Percentiles rank a stretch among this genome's conserved stretches.
Evolutionary conservation across 2,797 vertebrate genomes (phyloP).

Genomic region (Apogon hyalosoma): DNA sequence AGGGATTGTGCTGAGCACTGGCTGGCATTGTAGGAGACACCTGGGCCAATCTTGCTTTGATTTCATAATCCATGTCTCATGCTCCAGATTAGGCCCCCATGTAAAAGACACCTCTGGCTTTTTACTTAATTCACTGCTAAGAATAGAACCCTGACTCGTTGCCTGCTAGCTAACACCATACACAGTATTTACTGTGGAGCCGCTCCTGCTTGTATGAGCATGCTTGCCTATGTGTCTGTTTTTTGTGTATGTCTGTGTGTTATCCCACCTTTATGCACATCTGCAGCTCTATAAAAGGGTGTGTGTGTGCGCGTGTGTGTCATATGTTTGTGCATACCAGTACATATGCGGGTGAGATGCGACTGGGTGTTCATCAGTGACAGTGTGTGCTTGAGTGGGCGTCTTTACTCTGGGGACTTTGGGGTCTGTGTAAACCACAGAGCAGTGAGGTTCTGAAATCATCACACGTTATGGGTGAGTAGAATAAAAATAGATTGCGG

Average conservation of each 20-base stretch:
- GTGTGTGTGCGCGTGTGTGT: constrained; percentile 33
- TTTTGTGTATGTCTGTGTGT: constrained; percentile 14
- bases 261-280: constrained; percentile 40
- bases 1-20: constrained; percentile 67
- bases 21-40: constrained; percentile 77
- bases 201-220: constrained; percentile 70
- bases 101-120: constrained; percentile 84
- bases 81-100: constrained; percentile 80
- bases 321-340: constrained; percentile 35
- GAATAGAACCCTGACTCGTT: constrained; percentile 76
- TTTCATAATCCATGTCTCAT: constrained; percentile 84
- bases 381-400: constrained; percentile 54
- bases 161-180: constrained; percentile 67
- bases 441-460: constrained; percentile 73
- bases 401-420: constrained; percentile 58
- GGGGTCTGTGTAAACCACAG: constrained; percentile 69
- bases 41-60: constrained; percentile 82
- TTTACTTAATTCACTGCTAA: constrained; percentile 83
- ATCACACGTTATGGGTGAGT: constrained; percentile 77
- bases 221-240: constrained; percentile 56
- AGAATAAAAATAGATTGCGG: constrained; percentile 81
- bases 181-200: constrained; percentile 66
- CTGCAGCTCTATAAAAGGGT: constrained; percentile 23
- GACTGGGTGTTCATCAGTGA: constrained; percentile 46
- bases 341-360: constrained; percentile 44